Conservation (phyloP, 2,113 vertebrate species). For the Myiozetetes cayanensis region DNA sequence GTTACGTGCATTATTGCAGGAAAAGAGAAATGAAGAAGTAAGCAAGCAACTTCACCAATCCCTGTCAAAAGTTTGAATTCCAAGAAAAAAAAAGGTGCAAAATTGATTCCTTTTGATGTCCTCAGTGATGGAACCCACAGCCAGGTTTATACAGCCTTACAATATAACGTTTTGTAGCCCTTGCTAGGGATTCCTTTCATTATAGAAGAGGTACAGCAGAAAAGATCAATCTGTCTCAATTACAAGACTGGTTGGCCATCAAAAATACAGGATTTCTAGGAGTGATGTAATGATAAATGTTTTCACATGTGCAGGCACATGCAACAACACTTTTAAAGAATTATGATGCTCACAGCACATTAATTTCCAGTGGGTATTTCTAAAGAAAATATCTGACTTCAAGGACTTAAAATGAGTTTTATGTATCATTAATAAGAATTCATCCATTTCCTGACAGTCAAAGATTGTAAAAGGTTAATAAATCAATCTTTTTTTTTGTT, state of each 20-base stretch:
- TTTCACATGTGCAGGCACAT: background rate
- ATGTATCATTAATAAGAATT: background rate
- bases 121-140: background rate
- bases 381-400: background rate
- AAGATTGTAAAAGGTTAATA: background rate
- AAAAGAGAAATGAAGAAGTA: background rate
- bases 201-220: background rate
- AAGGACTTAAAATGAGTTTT: background rate
- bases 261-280: background rate
- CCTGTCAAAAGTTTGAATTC: background rate
- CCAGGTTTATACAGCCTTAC: background rate
- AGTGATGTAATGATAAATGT: background rate
- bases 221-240: background rate
- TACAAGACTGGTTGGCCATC: background rate
- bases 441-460: background rate
- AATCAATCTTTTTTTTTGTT: background rate
- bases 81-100: background rate
- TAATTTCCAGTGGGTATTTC: background rate
- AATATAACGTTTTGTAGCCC: background rate
- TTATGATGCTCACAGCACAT: background rate
- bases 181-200: background rate
- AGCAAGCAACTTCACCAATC: background rate
- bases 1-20: background rate
- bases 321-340: background rate
- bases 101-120: background rate